These are phyloP conservation scores for Lycopodina hypogea DNA, from an alignment of 37 sponge, comb jelly and placozoan genomes.

Conservation along the genomic window DNA sequence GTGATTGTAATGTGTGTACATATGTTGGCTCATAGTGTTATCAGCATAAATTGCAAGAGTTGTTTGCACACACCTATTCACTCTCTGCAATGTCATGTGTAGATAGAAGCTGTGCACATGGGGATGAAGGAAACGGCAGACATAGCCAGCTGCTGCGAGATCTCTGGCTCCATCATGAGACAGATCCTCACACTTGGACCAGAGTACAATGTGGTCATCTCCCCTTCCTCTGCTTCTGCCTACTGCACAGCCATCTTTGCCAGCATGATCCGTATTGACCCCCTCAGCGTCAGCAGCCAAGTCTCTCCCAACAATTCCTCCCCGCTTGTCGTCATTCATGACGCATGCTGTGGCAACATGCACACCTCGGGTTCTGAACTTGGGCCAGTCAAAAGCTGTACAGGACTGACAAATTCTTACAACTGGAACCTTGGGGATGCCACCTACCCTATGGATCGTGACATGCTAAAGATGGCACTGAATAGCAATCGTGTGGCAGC, in stretches of 20 bases:
- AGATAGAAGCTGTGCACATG: slow-evolving; percentile 44
- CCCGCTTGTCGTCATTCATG: slow-evolving; percentile 34
- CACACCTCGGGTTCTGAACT: background rate
- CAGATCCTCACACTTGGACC: slow-evolving; percentile 19
- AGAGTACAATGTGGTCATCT: slow-evolving; percentile 18
- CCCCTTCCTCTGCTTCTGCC: slow-evolving; percentile 29
- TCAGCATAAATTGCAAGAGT: no score
- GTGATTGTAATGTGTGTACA: no score
- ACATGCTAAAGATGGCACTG: slow-evolving; percentile 18
- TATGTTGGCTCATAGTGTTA: no score
- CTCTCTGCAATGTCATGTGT: background rate
- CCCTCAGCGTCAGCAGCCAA: slow-evolving; percentile 15
- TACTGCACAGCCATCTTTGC: slow-evolving; percentile 21
- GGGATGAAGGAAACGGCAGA: slow-evolving; percentile 29
- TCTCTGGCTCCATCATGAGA: background rate
- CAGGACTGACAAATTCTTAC: slow-evolving; percentile 19
- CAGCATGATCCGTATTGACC: slow-evolving; percentile 14
- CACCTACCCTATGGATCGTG: slow-evolving; percentile 29
- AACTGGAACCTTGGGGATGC: slow-evolving; percentile 36
- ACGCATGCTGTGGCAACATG: slow-evolving; percentile 21
- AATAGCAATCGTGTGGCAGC: slow-evolving; percentile 32
- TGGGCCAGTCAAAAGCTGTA: slow-evolving; percentile 10
- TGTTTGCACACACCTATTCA: no score
- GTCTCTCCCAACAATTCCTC: background rate
- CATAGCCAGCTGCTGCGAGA: background rate